These are phyloP conservation scores for Labia minor DNA, from an alignment of 2,888 invertebrate species.

Conservation along the genomic window DNA sequence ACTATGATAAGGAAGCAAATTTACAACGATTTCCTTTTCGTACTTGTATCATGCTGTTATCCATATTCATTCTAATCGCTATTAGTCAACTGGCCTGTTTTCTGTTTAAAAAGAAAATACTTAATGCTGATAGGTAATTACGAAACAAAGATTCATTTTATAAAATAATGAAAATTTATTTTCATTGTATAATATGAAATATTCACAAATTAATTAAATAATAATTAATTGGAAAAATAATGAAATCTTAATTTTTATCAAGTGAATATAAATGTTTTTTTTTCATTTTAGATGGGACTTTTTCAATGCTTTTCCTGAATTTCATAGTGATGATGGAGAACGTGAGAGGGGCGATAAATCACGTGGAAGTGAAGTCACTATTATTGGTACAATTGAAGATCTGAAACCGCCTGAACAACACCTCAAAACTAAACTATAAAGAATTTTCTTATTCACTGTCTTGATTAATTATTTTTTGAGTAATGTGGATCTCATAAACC, in stretches of 20 bases:
- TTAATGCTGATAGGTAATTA: not conserved
- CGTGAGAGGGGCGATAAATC: too few relatives aligned
- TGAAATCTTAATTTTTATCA: too few relatives aligned
- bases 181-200: too few relatives aligned
- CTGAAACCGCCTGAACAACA: too few relatives aligned
- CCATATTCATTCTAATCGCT: slow-evolving; percentile 40
- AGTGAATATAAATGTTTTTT: not conserved
- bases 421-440: too few relatives aligned
- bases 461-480: too few relatives aligned
- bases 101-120: slow-evolving; percentile 37
- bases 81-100: slow-evolving; percentile 40
- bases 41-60: slow-evolving; percentile 50
- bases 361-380: too few relatives aligned
- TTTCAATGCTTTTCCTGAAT: not conserved
- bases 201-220: too few relatives aligned
- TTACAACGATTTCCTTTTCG: slow-evolving; percentile 56
- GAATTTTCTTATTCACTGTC: too few relatives aligned
- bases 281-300: not conserved
- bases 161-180: not conserved
- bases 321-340: not conserved
- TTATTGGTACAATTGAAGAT: too few relatives aligned
- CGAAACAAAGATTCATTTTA: not conserved
- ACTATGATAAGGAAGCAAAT: slow-evolving; percentile 35
- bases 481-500: too few relatives aligned
- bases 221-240: too few relatives aligned